Evolutionary conservation across 2,797 vertebrate species (phyloP).

Genomic region (Oreochromis grahami): DNA sequence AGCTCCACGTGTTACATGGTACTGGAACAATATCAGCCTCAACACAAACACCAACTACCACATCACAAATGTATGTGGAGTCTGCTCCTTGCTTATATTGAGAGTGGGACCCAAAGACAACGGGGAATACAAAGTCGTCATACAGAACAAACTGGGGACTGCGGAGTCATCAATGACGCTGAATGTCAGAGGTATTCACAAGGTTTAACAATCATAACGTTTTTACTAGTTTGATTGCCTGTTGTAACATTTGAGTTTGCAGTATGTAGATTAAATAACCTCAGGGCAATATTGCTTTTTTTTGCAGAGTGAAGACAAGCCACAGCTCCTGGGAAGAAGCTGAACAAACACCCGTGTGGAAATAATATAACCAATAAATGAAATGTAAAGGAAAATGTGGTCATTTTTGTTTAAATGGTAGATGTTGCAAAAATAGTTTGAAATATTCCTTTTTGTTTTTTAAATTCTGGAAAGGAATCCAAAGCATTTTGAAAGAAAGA

Average conservation of each 20-base stretch:
- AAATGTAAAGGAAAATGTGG: not conserved
- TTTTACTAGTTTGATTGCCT: not conserved
- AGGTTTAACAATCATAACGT: not conserved
- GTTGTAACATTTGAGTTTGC: not conserved
- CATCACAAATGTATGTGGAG: conserved; percentile 82
- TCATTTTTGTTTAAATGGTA: not conserved
- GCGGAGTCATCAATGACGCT: conserved; percentile 79
- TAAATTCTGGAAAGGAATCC: not conserved
- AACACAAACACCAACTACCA: conserved; percentile 77
- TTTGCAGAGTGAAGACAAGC: conserved; percentile 59
- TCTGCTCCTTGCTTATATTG: conserved; percentile 86
- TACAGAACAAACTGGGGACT: conserved; percentile 78
- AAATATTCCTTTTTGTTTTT: not conserved
- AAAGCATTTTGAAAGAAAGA: not conserved
- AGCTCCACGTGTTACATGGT: conserved; percentile 83
- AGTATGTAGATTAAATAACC: not conserved
- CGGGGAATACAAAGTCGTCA: conserved; percentile 81
- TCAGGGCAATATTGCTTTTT: not conserved
- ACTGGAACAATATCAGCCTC: conserved; percentile 77
- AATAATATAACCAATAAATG: not conserved
- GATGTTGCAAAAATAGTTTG: not conserved
- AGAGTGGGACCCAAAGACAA: conserved; percentile 74
- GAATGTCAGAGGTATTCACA: conserved; percentile 75
- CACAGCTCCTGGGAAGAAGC: not conserved
- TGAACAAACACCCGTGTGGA: not conserved